Percentiles rank a stretch among this genome's conserved stretches.
Conservation (phyloP, 1,140 invertebrate genomes). For the Acromyrmex echinatior region DNA sequence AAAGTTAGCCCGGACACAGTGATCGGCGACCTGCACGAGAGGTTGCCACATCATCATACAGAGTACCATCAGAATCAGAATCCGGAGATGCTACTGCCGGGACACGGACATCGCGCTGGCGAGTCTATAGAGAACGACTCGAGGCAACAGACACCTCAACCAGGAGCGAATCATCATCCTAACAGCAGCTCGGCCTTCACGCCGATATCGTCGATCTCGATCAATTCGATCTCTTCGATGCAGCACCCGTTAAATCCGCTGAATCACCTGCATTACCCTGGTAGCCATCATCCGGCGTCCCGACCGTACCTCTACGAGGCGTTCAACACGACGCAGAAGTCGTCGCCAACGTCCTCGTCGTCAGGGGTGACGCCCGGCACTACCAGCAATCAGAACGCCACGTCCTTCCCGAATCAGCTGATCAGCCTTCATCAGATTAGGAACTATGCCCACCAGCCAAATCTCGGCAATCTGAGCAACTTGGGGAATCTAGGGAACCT, state of each 20-base stretch:
- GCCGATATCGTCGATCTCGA: slow-evolving; percentile 94
- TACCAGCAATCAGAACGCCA: slow-evolving; percentile 87
- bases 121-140: slow-evolving; percentile 84
- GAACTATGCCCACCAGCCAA: slow-evolving; percentile 97
- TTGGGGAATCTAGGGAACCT: slow-evolving; percentile 84
- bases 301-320: slow-evolving; percentile 97
- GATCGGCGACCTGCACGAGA: slow-evolving; percentile 90
- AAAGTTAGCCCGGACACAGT: slow-evolving; percentile 91
- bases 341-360: slow-evolving; percentile 82
- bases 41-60: slow-evolving; percentile 89
- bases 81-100: slow-evolving; percentile 83
- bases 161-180: slow-evolving; percentile 85
- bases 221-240: slow-evolving; percentile 88
- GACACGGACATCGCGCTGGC: slow-evolving; percentile 75
- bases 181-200: slow-evolving; percentile 95
- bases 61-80: slow-evolving; percentile 90
- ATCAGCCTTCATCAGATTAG: slow-evolving; percentile 98
- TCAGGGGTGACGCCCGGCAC: slow-evolving; percentile 79
- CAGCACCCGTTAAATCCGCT: slow-evolving; percentile 89
- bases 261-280: slow-evolving; percentile 88
- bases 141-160: slow-evolving; percentile 85
- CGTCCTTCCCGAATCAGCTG: slow-evolving; percentile 96
- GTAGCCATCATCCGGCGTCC: slow-evolving; percentile 88
- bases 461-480: slow-evolving; percentile 86
- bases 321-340: slow-evolving; percentile 90